A percentile compares a stretch with the other conserved stretches of the same genome.
Conservation (phyloP, 2,113 vertebrate genomes). For the Acrocephalus arundinaceus region DNA sequence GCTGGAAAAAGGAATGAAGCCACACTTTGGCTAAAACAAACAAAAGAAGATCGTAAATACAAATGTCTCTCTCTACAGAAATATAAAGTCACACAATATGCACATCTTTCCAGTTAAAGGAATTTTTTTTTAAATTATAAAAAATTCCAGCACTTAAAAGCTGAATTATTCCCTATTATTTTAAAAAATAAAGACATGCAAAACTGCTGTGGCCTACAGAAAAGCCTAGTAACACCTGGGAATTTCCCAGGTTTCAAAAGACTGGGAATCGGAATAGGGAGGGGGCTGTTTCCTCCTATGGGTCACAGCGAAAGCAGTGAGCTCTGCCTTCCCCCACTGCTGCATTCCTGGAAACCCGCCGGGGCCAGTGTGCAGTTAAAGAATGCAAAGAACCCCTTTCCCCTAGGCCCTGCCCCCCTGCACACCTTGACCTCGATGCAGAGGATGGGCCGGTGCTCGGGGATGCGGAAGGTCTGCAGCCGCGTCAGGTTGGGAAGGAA, state of each 20-base stretch:
- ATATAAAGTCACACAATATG: not conserved
- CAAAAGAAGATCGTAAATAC: not conserved
- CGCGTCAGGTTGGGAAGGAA: slow-evolving; percentile 95
- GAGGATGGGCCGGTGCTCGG: slow-evolving; percentile 85
- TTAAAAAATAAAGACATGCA: not conserved
- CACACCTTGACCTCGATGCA: slow-evolving; percentile 96
- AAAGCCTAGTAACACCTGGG: not conserved
- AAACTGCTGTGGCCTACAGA: not conserved
- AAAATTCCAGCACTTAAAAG: not conserved
- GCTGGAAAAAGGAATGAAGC: slow-evolving; percentile 91
- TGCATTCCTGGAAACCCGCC: not conserved
- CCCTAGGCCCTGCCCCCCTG: not conserved
- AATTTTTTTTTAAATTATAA: not conserved
- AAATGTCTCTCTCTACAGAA: not conserved
- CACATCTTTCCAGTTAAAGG: not conserved
- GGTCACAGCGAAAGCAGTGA: not conserved
- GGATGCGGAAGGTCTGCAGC: slow-evolving; percentile 78
- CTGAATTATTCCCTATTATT: not conserved
- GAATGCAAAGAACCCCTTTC: accelerated
- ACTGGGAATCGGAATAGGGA: not conserved
- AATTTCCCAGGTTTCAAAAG: not conserved
- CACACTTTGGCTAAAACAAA: slow-evolving; percentile 91
- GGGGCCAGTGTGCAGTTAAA: accelerated
- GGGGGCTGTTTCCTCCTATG: accelerated
- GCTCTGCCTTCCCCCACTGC: not conserved